Base-by-base conservation (phyloP, 2,888 invertebrate species). In the Uloborus plumipes region DNA sequence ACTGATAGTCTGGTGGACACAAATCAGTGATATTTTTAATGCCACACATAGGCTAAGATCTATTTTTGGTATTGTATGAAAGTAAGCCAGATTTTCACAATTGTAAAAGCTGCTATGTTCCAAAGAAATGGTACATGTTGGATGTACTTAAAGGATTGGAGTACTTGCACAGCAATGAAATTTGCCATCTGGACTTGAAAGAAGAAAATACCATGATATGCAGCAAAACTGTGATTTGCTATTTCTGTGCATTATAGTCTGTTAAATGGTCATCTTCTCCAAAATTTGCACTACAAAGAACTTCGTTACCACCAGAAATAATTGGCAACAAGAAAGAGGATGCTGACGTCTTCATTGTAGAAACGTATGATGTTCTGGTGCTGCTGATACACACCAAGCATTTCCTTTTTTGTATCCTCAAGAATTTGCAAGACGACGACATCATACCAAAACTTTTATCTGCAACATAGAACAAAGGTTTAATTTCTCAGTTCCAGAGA, bases 121-220 rank as follows among this genome's bases (percentile, higher is more conserved):
- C 50, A 13, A 75, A 75, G n/a, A 58, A 26, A 18, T 51, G 9
- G 2, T 75, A 75, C 26, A 49, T 75, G 47, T 16, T 39, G 18
- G 66, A 66, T 22, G 59, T 75, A 6, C 14, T 59, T 7, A 66
- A 58, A 66, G 74, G 74, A 18, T 20, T 75, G 7, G 74, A 75
- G 49, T 75, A 66, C n/a, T 16, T 75, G 58, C 66, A 75, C 20
- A 6, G 31, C 14, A 66, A 26, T n/a, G n/a, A 50, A 0, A 15
- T 75, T 58, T 75, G 74, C 18, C 74, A 75, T 26, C 4, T 66
- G 9, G 74, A 75, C 55, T 55, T 75, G 15, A 66, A 66, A 26
- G 66, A 66, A 66, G 74, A 75, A 39, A 75, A 75, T 58, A 66
- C 66, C 22, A 16, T 75, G 7, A 66, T 75, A 49, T 66, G 74